These are phyloP conservation scores for Odontocerum albicorne DNA, from an alignment of 2,888 invertebrate genomes.

Conservation along the genomic window DNA sequence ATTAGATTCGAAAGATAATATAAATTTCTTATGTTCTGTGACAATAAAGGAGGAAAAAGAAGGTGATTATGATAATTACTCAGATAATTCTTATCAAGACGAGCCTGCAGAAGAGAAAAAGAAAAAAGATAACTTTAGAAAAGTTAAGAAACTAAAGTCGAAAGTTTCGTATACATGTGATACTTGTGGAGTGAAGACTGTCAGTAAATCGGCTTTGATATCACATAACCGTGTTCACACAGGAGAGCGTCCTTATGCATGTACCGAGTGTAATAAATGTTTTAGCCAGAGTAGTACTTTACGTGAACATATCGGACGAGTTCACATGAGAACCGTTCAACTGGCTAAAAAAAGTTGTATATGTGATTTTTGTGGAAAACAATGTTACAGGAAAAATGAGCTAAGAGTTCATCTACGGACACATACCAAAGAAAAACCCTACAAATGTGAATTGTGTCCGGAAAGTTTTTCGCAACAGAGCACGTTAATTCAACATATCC, in stretches of 20 bases:
- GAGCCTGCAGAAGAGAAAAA: neutral
- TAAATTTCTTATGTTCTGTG: neutral
- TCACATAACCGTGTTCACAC: slow-evolving; percentile 23
- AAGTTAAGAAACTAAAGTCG: neutral
- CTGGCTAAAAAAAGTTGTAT: slow-evolving; percentile 12
- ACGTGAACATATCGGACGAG: slow-evolving; percentile 17
- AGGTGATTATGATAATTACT: neutral
- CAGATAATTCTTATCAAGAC: neutral
- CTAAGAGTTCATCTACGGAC: slow-evolving; percentile 47
- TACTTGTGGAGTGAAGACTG: neutral
- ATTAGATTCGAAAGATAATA: slow-evolving; percentile 1
- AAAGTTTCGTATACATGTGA: neutral
- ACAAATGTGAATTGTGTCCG: slow-evolving; percentile 45
- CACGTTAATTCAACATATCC: slow-evolving; percentile 43
- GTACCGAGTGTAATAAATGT: slow-evolving; percentile 11
- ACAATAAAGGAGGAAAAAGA: slow-evolving; percentile 1
- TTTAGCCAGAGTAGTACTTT: slow-evolving; percentile 20
- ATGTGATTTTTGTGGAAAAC: slow-evolving; percentile 51
- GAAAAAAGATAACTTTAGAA: neutral
- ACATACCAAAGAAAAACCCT: slow-evolving; percentile 52
- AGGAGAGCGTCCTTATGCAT: slow-evolving; percentile 22
- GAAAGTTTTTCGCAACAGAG: slow-evolving; percentile 47
- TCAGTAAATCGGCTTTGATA: slow-evolving; percentile 18
- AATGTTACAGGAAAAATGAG: slow-evolving; percentile 46
- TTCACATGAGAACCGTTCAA: slow-evolving; percentile 5